Evolutionary conservation across 2,888 invertebrate genomes (phyloP), one percentile per base, ranked within the genome.

Genomic region (Loripinus fragilis): DNA sequence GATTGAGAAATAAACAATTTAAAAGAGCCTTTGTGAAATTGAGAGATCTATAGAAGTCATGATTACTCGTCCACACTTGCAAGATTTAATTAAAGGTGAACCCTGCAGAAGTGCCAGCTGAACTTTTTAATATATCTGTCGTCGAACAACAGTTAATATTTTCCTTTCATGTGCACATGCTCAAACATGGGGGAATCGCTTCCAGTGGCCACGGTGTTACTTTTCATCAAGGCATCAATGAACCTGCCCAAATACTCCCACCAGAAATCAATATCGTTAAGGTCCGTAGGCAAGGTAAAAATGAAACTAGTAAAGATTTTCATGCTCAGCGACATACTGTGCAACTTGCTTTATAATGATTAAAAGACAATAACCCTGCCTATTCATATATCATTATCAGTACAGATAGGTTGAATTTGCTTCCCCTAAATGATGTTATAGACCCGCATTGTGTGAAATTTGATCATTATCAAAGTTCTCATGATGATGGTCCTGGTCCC

Each of bases 101-200:
- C 69, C 83, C 80, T 23, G 65, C 50, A 52, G 17, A 15, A n/a
- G 66, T 78, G 7, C 80, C 83, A 35, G 20, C 60, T 50, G 76
- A 78, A 60, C 28, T 76, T 20, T 20, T 15, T 48, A 45, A 55
- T 28, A 28, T 76, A 25, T 71, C 76, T 10, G 25, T 80, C 30
- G 42, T 78, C 45, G 80, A n/a, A n/a, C n/a, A n/a, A n/a, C n/a
- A n/a, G n/a, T n/a, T n/a, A n/a, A n/a, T n/a, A n/a, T n/a, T n/a
- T 10, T 20, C 60, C 33, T 81, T 83, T 0, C 69, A 79, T 64
- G 30, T 82, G 23, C 76, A 79, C 52, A 50, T 82, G 71, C 55
- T 78, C 0, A 76, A 78, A 45, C 83, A 78, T 78, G 80, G 80
- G 0, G 75, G 80, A 3, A 76, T 80, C 33, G 78, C 80, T 17